Evolutionary conservation across 1,140 invertebrate species (phyloP), one percentile per base, ranked within the genome.

Genomic region (Epicauta chinensis): DNA sequence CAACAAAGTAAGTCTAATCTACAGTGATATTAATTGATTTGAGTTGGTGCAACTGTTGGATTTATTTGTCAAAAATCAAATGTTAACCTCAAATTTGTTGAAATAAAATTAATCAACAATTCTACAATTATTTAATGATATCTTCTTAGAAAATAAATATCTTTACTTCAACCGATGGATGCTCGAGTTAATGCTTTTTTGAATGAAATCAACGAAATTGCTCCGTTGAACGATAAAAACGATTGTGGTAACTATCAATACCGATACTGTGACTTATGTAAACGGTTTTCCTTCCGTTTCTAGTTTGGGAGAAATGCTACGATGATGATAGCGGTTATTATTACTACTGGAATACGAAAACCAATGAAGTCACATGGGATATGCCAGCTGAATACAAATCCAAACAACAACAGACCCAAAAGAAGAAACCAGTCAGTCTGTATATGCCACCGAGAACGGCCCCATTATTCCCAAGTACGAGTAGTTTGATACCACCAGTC

Each of bases 321-420:
- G 84, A 87, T 68, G 78, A 84, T 55, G 71, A 70, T 14, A 80
- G 80, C 4, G 82, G 84, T 16, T 86, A 80, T 68, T 75, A 77
- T 11, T 88, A 88, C 65, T 88, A 84, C 64, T 88, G 85, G 85
- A 83, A 87, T 62, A 76, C 74, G 9, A 71, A 77, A 44, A 85
- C 82, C 1, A 84, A 86, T 67, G 77, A 82, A 61, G 84, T 87
- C 2, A 84, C 82, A 7, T 88, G 84, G 84, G 81, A 84, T 50
- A 77, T 81, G 48, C 84, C 85, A 14, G 54, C 70, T 4, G 81
- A 81, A 58, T 72, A 65, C 53, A 58, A 65, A 61, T 30, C 47
- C 4, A 23, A 23, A 23, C 23, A 16, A 31, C 13, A 38, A 52
- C 23, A 50, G 51, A 42, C 32, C 31, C 7, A 16, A 16, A 49